Evolutionary conservation across 2,888 invertebrate genomes (phyloP).

Genomic region (Agrochola litura): DNA sequence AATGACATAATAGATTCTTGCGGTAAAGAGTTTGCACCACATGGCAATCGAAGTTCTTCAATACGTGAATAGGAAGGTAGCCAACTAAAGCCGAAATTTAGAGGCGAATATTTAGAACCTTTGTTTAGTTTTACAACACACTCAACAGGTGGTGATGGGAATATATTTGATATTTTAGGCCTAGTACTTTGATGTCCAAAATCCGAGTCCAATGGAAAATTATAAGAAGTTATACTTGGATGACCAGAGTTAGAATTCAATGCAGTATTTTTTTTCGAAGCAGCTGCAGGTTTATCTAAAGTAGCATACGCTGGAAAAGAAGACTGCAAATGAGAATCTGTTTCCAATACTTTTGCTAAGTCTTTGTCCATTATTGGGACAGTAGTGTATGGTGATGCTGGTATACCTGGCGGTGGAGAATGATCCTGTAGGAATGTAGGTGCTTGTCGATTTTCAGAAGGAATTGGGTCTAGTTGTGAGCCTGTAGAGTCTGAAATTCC

Average conservation of each 20-base stretch:
- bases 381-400: background rate
- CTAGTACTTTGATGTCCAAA: background rate
- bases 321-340: background rate
- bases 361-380: background rate
- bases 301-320: background rate
- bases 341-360: background rate
- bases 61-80: background rate
- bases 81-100: slow-evolving; percentile 2
- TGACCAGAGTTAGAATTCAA: background rate
- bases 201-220: background rate
- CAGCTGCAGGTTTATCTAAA: background rate
- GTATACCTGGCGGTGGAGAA: background rate
- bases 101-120: slow-evolving; percentile 11
- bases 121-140: background rate
- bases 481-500: background rate
- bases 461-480: background rate
- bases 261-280: background rate
- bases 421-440: background rate
- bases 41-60: slow-evolving; percentile 12
- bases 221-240: background rate
- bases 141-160: slow-evolving; percentile 15
- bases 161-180: background rate
- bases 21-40: background rate
- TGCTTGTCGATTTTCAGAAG: background rate
- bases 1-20: background rate